Evolutionary conservation across 2,113 vertebrate species (phyloP), one percentile per base, ranked within the genome.

Genomic region (Carollia perspicillata): DNA sequence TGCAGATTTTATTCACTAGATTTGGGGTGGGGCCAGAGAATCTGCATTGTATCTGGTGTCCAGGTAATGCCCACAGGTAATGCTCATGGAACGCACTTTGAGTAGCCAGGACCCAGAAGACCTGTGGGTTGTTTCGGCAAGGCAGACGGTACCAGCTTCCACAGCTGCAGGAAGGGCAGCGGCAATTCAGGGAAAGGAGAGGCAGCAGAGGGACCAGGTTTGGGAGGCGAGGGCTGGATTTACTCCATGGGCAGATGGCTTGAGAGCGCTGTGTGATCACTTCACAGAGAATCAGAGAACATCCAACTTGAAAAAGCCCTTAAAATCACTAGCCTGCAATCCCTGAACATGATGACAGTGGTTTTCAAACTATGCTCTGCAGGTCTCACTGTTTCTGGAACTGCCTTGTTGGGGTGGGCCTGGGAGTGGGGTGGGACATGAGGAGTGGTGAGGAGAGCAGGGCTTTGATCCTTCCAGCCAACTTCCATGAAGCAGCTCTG

Each of bases 331-430:
- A 35, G 58, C 33, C 33, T 75, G 26, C 7, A 28, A 33, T 55
- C 26, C 37, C 20, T 79, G 47, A 90, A 92, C 87, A 78, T 4
- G 37, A 71, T 87, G 75, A 40, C 13, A 60, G 53, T 58, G 53
- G 78, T 80, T 80, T 60, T 80, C 53, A 84, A 65, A 44, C 58
- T 63, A 33, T 37, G 44, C 22, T 78, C 8, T 42, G 13, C 5
- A 33, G 28, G 51, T 72, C 66, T 44, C 51, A 51, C 35, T 40
- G 58, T 55, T 30, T 40, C 26, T 2, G 51, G 58, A 66, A 26
- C 26, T 77, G 47, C n/a, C 17, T 47, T 47, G 30, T 3, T 0
- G 33, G n/a, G 23, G 0, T 0, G 1, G 35, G 8, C 23, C 8
- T n/a, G 33, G 7, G 6, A 14, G 22, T 35, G 7, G 26, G 16